Evolutionary conservation across 2,888 invertebrate genomes (phyloP).

Genomic region (Tenthredo livida): DNA sequence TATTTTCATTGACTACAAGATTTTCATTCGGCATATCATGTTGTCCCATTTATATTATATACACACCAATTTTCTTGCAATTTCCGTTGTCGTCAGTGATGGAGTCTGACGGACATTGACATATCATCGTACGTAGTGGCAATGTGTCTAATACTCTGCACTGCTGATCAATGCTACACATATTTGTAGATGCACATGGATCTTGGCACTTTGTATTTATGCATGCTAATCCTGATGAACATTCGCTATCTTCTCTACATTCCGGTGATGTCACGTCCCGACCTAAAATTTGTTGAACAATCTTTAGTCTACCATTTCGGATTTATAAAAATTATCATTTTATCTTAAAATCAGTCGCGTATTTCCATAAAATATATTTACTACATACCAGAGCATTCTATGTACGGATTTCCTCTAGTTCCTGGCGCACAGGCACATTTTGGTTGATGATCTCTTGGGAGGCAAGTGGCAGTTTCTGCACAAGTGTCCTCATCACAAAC

Average conservation of each 20-base stretch:
- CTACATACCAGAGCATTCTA: conserved; percentile 82
- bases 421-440: conserved; percentile 89
- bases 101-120: conserved; percentile 91
- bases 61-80: conserved; percentile 81
- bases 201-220: conserved; percentile 88
- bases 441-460: conserved; percentile 87
- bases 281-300: conserved; percentile 21
- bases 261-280: conserved; percentile 78
- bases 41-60: conserved; percentile 39
- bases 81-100: conserved; percentile 86
- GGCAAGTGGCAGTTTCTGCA: conserved; percentile 88
- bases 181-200: conserved; percentile 86
- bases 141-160: conserved; percentile 89
- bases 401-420: conserved; percentile 89
- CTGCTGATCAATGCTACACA: conserved; percentile 88
- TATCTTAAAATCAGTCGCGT: not conserved
- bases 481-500: conserved; percentile 92
- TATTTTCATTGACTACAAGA: not conserved
- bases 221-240: conserved; percentile 87
- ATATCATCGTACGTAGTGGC: conserved; percentile 91
- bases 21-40: not conserved
- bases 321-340: not conserved
- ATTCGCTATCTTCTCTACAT: conserved; percentile 89
- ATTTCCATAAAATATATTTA: not conserved
- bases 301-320: not conserved